A percentile compares a stretch with the other conserved stretches of the same genome.
Evolutionary conservation across 2,888 invertebrate species (phyloP).

Genomic region (Penaeus monodon): DNA sequence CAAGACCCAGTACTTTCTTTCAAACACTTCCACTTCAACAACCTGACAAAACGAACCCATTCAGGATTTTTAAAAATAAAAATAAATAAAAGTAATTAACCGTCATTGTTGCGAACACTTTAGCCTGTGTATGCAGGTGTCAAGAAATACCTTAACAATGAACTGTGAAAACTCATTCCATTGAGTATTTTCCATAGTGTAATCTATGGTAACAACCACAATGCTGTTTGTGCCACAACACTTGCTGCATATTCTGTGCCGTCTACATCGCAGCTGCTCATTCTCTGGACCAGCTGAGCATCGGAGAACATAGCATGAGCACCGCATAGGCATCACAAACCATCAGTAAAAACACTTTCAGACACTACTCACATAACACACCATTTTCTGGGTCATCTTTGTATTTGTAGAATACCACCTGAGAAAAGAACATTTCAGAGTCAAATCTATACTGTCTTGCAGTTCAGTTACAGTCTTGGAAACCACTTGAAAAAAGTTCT

Average conservation of each 20-base stretch:
- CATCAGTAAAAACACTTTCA: conserved; percentile 7
- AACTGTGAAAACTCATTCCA: no score
- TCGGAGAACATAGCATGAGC: conserved; percentile 22
- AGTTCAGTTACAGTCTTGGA: conserved; percentile 19
- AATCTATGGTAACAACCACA: no score
- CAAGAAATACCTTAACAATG: no score
- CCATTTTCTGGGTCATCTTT: conserved; percentile 1
- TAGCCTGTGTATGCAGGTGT: no score
- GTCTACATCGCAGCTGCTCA: conserved; percentile 42
- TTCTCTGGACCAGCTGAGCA: conserved; percentile 25
- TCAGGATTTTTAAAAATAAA: no score
- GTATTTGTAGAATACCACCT: conserved; percentile 40
- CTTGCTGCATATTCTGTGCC: background rate
- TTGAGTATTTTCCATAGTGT: no score
- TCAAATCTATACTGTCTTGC: conserved; percentile 23
- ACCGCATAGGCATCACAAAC: conserved; percentile 36
- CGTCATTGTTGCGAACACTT: no score
- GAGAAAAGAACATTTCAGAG: conserved; percentile 35
- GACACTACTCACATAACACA: conserved; percentile 4
- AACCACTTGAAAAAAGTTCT: background rate
- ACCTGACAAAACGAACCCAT: no score
- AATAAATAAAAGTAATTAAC: no score
- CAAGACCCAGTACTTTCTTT: conserved; percentile 8
- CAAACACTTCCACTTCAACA: no score
- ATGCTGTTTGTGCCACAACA: background rate